Percentiles rank a stretch among this genome's conserved stretches.
Conservation (phyloP, 2,888 invertebrate genomes). For the Limnephilus lunatus region DNA sequence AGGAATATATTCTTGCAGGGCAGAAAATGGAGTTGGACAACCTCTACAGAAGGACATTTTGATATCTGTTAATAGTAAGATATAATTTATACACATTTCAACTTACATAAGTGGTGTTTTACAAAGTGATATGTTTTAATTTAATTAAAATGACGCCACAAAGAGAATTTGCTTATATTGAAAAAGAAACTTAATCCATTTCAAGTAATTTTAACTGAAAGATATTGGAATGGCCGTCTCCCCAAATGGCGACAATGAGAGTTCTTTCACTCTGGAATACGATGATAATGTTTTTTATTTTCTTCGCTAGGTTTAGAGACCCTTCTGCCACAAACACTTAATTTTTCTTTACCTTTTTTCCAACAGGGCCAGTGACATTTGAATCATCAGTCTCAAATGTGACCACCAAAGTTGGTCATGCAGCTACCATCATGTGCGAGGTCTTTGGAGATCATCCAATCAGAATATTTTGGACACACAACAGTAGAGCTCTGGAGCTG, state of each 20-base stretch:
- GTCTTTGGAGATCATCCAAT: constrained; percentile 91
- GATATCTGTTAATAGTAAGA: constrained; percentile 77
- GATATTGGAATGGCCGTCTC: not conserved
- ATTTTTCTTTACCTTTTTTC: not conserved
- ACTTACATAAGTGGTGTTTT: not conserved
- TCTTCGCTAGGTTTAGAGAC: too few species aligned
- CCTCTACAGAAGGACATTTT: constrained; percentile 74
- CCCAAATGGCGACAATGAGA: too few species aligned
- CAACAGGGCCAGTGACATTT: constrained; percentile 86
- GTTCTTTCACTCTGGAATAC: too few species aligned
- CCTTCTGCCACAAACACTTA: not conserved
- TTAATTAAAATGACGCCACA: too few species aligned
- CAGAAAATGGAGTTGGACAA: constrained; percentile 75
- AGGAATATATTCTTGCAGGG: constrained; percentile 76
- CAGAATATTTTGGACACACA: constrained; percentile 87
- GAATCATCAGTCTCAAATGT: constrained; percentile 83
- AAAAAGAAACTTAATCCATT: not conserved
- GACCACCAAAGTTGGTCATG: constrained; percentile 85
- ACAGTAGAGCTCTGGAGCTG: constrained; percentile 68
- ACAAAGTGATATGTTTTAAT: too few species aligned
- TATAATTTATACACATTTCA: not conserved
- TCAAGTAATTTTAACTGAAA: not conserved
- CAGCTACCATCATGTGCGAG: constrained; percentile 84
- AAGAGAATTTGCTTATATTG: too few species aligned
- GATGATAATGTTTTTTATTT: too few species aligned